Evolutionary conservation across 2,888 invertebrate genomes (phyloP).

Genomic region (Anthophora plumipes): DNA sequence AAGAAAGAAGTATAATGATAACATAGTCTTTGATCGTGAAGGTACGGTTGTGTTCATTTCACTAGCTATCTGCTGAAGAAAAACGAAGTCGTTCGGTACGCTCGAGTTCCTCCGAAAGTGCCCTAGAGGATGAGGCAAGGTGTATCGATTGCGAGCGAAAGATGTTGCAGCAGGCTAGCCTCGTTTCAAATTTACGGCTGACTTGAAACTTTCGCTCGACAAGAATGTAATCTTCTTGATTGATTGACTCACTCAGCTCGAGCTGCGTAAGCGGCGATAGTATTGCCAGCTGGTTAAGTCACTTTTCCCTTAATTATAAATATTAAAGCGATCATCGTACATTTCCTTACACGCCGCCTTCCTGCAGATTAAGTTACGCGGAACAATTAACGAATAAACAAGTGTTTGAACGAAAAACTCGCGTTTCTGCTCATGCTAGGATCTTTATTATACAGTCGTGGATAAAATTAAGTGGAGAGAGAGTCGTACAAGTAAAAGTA

Average conservation of each 20-base stretch:
- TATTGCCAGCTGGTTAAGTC: constrained; percentile 36
- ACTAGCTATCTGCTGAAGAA: neutral
- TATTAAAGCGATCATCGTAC: constrained; percentile 56
- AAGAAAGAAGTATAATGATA: too few species aligned
- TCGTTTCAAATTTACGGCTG: constrained; percentile 66
- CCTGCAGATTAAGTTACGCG: constrained; percentile 31
- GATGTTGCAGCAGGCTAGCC: constrained; percentile 42
- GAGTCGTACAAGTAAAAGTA: too few species aligned
- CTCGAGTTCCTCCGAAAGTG: neutral
- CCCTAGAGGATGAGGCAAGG: constrained; percentile 18
- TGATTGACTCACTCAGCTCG: constrained; percentile 63
- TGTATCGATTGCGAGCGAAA: constrained; percentile 55
- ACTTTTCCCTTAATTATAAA: constrained; percentile 66
- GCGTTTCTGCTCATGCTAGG: too few species aligned
- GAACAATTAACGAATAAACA: too few species aligned
- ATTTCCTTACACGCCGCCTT: too few species aligned
- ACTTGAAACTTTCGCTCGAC: constrained; percentile 62
- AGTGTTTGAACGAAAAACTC: too few species aligned
- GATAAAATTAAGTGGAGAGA: too few species aligned
- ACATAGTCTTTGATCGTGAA: too few species aligned
- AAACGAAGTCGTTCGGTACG: neutral
- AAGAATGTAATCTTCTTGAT: constrained; percentile 69
- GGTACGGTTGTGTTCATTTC: neutral
- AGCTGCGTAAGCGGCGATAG: constrained; percentile 55
- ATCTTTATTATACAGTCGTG: too few species aligned